A percentile compares a stretch with the other conserved stretches of the same genome.
phyloP scores from a whole-genome alignment of 2,113 vertebrate species.

The Heterocephalus glaber region DNA sequence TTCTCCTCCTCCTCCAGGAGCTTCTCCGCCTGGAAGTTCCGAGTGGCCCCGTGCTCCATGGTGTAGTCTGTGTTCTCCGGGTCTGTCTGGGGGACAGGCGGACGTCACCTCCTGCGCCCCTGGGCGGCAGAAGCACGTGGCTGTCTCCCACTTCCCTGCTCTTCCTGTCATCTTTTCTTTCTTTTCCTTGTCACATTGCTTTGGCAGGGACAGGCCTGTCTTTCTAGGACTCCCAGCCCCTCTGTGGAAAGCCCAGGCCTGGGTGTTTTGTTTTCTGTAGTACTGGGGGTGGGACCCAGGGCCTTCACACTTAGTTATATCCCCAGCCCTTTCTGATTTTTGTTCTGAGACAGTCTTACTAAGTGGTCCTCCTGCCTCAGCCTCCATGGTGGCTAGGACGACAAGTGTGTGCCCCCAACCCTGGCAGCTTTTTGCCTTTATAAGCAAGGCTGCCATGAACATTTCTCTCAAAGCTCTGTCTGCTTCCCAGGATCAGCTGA shows the following conservation, averaged over 20 bases:
- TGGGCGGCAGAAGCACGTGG: not conserved
- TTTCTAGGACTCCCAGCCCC: not conserved
- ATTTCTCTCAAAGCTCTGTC: not conserved
- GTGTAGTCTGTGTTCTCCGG: conserved; percentile 97
- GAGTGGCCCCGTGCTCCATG: conserved; percentile 95
- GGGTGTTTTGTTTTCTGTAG: not conserved
- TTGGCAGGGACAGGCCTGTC: not conserved
- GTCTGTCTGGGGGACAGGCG: conserved; percentile 87
- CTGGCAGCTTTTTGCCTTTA: not conserved
- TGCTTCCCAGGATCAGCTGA: not conserved
- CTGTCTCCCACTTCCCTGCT: not conserved
- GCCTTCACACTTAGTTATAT: not conserved
- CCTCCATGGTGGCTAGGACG: not conserved
- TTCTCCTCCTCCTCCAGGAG: conserved; percentile 96
- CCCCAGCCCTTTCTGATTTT: not conserved
- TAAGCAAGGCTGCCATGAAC: not conserved
- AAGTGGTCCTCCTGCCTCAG: not conserved
- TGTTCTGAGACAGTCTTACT: not conserved
- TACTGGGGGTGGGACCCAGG: not conserved
- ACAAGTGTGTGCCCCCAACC: not conserved
- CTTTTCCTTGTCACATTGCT: not conserved
- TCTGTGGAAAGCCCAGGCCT: not conserved
- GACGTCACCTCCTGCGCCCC: accelerated
- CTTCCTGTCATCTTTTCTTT: accelerated
- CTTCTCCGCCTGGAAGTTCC: conserved; percentile 98